Conservation (phyloP, 2,113 vertebrate genomes). For the Leptodactylus fuscus region DNA sequence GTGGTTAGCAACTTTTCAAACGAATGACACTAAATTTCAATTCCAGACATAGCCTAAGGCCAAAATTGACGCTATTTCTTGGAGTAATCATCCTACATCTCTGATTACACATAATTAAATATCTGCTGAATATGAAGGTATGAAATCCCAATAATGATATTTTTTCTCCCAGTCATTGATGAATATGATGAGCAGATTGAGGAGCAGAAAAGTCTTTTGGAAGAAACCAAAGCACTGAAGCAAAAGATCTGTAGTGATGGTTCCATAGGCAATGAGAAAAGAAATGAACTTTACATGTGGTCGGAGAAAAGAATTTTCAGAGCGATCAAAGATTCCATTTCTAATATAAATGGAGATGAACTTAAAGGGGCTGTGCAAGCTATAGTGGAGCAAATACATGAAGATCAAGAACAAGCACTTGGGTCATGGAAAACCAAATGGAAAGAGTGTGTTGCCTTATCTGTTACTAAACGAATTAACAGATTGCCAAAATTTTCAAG, state of each 20-base stretch:
- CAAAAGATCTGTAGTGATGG: constrained; percentile 65
- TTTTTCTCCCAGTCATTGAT: constrained; percentile 54
- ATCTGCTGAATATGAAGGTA: too few species aligned
- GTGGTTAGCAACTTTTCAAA: too few species aligned
- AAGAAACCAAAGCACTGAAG: constrained; percentile 71
- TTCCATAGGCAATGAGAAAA: constrained; percentile 58
- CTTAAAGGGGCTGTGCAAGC: constrained; percentile 79
- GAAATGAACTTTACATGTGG: constrained; percentile 69
- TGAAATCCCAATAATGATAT: background rate
- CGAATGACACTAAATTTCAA: too few species aligned
- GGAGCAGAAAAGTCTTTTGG: constrained; percentile 64
- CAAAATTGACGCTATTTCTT: too few species aligned
- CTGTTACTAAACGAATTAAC: constrained; percentile 73
- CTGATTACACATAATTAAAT: too few species aligned
- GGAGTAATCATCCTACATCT: too few species aligned
- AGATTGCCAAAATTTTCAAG: background rate
- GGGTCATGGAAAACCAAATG: constrained; percentile 74
- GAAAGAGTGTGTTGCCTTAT: constrained; percentile 65
- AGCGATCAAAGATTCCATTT: constrained; percentile 71
- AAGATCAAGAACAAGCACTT: constrained; percentile 63
- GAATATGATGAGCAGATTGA: constrained; percentile 61
- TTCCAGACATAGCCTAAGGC: too few species aligned
- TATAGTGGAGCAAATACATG: constrained; percentile 78
- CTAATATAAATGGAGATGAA: constrained; percentile 55
- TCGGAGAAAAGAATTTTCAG: constrained; percentile 69